Percentiles rank a stretch among this genome's conserved stretches.
These are phyloP conservation scores for Pelusios castaneus DNA, from an alignment of 2,113 vertebrate species.

Conservation along the genomic window DNA sequence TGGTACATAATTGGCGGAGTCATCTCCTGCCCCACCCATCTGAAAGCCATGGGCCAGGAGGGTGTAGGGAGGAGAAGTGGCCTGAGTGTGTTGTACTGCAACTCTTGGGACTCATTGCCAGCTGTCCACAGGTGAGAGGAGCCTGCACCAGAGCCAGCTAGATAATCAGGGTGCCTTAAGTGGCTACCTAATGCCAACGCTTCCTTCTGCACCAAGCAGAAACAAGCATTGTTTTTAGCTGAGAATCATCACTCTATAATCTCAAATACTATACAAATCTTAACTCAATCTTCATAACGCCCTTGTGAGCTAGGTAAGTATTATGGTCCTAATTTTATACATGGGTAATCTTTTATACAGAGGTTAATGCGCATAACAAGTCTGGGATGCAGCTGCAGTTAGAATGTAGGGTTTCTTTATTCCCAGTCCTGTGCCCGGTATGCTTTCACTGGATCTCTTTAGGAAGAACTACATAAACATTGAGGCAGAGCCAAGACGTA, in stretches of 20 bases:
- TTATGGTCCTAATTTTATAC: background rate
- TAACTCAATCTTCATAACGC: background rate
- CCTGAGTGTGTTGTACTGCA: background rate
- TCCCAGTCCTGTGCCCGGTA: background rate
- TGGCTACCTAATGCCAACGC: background rate
- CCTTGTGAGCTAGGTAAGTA: background rate
- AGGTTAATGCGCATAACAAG: background rate
- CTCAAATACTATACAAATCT: background rate
- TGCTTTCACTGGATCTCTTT: background rate
- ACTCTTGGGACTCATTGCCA: background rate
- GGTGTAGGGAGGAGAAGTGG: background rate
- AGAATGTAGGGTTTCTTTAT: background rate
- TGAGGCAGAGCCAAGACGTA: slow-evolving; percentile 30
- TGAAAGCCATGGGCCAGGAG: background rate
- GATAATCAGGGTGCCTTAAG: background rate
- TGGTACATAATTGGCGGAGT: background rate
- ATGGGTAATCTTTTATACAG: background rate
- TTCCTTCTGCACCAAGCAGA: background rate
- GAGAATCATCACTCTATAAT: background rate
- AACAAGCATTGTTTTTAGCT: background rate
- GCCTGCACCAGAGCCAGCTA: background rate
- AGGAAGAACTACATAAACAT: slow-evolving; percentile 33
- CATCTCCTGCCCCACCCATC: background rate
- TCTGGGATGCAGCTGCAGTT: background rate
- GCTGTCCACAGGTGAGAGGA: background rate